These are phyloP conservation scores for Cairina moschata DNA, from an alignment of 2,113 vertebrate species.

Conservation along the genomic window DNA sequence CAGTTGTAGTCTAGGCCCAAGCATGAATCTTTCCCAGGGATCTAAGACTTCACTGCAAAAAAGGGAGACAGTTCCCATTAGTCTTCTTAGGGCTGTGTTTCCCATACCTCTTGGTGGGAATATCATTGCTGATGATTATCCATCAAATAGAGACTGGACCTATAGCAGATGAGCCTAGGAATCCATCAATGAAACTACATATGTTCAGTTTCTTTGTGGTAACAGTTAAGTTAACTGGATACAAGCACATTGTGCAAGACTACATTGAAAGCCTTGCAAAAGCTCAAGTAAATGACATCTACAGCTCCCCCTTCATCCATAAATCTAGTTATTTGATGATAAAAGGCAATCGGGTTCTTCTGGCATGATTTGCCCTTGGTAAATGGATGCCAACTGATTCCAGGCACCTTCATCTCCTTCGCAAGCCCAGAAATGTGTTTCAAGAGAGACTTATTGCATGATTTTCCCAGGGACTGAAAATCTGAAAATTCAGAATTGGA, in stretches of 20 bases:
- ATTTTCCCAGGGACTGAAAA: neutral
- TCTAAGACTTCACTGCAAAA: neutral
- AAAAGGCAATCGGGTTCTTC: neutral
- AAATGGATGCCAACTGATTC: neutral
- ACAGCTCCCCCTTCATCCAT: neutral
- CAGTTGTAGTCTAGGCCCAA: neutral
- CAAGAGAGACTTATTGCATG: neutral
- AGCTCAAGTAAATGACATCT: neutral
- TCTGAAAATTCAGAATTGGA: neutral
- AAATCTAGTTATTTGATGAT: neutral
- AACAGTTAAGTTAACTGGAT: fast-evolving
- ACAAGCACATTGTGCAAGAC: neutral
- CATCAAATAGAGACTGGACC: neutral
- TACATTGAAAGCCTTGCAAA: neutral
- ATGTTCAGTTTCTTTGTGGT: neutral
- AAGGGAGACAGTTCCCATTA: neutral
- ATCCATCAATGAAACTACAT: neutral
- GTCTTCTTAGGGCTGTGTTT: neutral
- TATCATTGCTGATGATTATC: neutral
- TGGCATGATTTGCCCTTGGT: neutral
- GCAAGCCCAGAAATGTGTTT: neutral
- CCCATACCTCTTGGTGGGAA: neutral
- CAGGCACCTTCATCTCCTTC: neutral
- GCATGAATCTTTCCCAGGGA: neutral
- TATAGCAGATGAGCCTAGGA: neutral